phyloP scores from a whole-genome alignment of 2,888 invertebrate genomes.

The Coleophora deauratella region DNA sequence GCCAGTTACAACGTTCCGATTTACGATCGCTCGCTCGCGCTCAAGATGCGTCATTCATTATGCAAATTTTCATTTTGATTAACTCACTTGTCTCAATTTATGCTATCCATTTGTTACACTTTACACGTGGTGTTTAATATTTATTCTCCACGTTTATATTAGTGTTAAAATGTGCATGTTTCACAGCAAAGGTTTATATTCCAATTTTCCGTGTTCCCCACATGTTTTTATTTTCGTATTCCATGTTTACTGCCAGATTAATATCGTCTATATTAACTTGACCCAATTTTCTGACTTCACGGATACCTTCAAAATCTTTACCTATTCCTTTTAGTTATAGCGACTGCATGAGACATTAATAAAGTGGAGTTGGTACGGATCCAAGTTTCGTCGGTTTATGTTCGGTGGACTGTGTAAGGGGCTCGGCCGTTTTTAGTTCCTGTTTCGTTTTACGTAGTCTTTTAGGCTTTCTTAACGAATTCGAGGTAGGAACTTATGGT shows the following conservation, averaged over 20 bases:
- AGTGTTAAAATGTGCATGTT: no score
- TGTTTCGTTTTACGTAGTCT: slow-evolving; percentile 14
- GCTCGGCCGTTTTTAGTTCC: slow-evolving; percentile 20
- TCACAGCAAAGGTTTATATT: background rate
- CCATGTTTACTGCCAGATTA: slow-evolving; percentile 26
- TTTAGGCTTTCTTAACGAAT: background rate
- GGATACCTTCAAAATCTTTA: slow-evolving; percentile 28
- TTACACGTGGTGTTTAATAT: background rate
- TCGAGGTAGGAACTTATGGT: no score
- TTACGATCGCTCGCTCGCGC: slow-evolving; percentile 29
- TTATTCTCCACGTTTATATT: no score
- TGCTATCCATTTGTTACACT: slow-evolving; percentile 2
- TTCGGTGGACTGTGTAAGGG: slow-evolving; percentile 8
- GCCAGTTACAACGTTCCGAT: slow-evolving; percentile 23
- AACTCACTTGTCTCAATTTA: slow-evolving; percentile 21
- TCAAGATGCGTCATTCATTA: slow-evolving; percentile 32
- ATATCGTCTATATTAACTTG: slow-evolving; percentile 39
- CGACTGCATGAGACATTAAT: slow-evolving; percentile 39
- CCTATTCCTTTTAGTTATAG: slow-evolving; percentile 40
- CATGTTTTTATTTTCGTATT: no score
- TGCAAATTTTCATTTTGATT: slow-evolving; percentile 33
- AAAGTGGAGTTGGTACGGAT: slow-evolving; percentile 36
- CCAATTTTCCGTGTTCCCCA: no score
- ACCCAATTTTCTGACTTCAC: slow-evolving; percentile 29
- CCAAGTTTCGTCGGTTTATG: slow-evolving; percentile 32